Base-by-base conservation (phyloP, 2,113 vertebrate genomes). In the Paracanthobrama guichenoti region DNA sequence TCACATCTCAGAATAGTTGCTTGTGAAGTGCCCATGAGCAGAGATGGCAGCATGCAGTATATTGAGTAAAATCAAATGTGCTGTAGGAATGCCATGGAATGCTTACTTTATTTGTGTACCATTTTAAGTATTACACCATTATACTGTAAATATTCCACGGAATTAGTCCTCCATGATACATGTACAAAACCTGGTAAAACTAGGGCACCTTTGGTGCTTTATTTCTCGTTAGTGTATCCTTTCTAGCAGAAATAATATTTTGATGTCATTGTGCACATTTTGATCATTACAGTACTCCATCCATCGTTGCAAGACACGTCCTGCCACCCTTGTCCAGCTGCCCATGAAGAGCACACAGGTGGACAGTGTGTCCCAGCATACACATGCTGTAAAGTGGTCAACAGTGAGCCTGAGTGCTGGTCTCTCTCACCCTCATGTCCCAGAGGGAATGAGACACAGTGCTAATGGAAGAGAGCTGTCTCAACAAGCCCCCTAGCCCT, bases 381-480 rank as follows among this genome's bases (percentile, higher is more conserved):
- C 39, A 78, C 53, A 53, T 80, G 44, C 74, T 67, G 71, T 71
- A 35, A 82, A 55, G 80, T 57, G 80, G 48, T 57, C 80, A 82
- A 42, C 64, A 64, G 20, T 62, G 44, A 13, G 55, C 9, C 50
- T 57, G 76, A 42, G 75, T 71, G 84, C 55, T 64, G 24, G 50
- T 71, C 71, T 24, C 64, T 71, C 35, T 50, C 39, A 44, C 39
- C 48, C 72, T 39, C 53, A 55, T 13, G 44, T 77, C 35, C 53
- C 62, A 72, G 50, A 77, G 85, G 62, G 72, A 84, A 81, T 6
- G 26, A 53, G n/a, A 26, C 81, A 80, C 59, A 28, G 22, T 84
- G 71, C 77, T 88, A 88, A 86, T 86, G 64, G 81, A 86, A 81
- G 72, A 60, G 62, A 44, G 53, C 64, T 84, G 82, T 84, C 72